These are phyloP conservation scores for Otocyon megalotis DNA, from an alignment of 2,113 vertebrate species.

Conservation along the genomic window DNA sequence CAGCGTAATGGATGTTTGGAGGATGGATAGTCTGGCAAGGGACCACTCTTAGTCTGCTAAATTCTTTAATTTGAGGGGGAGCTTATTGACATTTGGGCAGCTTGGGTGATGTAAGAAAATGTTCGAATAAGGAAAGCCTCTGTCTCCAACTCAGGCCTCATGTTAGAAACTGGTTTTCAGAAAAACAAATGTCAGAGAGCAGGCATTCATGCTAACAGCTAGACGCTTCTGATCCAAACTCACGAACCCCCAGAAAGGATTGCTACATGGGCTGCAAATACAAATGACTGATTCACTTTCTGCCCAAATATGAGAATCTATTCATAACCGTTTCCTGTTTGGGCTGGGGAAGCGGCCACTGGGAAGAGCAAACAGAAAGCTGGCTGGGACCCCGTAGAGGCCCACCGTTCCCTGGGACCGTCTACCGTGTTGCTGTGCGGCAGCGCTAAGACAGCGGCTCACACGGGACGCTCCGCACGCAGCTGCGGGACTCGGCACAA, in stretches of 20 bases:
- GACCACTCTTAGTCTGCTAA: slow-evolving; percentile 24
- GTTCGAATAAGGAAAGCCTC: slow-evolving; percentile 66
- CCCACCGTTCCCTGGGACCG: background rate
- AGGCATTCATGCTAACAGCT: slow-evolving; percentile 26
- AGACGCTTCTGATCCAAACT: background rate
- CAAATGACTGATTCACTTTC: background rate
- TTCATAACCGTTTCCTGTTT: background rate
- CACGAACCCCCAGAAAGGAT: background rate
- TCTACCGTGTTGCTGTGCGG: background rate
- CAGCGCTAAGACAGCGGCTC: background rate
- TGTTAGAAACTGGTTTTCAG: slow-evolving; percentile 37
- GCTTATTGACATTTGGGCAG: slow-evolving; percentile 68
- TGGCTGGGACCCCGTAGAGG: background rate
- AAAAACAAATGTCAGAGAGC: slow-evolving; percentile 63
- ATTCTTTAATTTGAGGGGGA: background rate
- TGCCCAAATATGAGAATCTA: background rate
- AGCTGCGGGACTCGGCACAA: background rate
- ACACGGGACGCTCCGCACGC: fast-evolving
- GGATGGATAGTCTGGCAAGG: slow-evolving; percentile 76
- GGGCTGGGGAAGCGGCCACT: background rate
- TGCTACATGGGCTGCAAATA: background rate
- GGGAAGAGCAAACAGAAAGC: background rate
- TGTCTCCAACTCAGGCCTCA: slow-evolving; percentile 40
- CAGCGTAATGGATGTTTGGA: slow-evolving; percentile 50
- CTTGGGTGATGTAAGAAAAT: slow-evolving; percentile 19